Evolutionary conservation across 2,113 vertebrate genomes (phyloP).

Genomic region (Chitala chitala): DNA sequence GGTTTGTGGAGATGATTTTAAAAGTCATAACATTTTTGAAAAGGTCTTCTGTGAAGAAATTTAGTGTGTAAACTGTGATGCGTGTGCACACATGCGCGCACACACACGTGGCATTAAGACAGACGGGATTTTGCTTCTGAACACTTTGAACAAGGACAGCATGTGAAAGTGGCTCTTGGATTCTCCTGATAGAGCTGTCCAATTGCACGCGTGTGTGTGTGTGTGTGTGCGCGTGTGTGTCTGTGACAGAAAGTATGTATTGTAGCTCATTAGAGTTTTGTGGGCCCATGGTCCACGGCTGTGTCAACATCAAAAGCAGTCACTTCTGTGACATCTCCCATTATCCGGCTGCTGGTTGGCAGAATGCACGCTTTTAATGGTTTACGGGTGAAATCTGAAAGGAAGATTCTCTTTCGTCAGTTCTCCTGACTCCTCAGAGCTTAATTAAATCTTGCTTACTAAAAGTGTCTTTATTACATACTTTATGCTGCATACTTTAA

Average conservation of each 20-base stretch:
- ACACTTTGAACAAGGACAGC: not conserved
- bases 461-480: no score
- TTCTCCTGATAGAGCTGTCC: not conserved
- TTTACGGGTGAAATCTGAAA: no score
- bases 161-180: not conserved
- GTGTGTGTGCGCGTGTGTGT: not conserved
- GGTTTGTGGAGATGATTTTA: constrained; percentile 7
- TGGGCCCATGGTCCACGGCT: not conserved
- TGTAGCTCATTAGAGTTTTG: not conserved
- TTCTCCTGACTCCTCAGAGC: no score
- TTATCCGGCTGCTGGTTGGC: not conserved
- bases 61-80: not conserved
- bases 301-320: not conserved
- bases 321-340: not conserved
- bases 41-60: not conserved
- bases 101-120: not conserved
- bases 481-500: no score
- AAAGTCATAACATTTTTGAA: constrained; percentile 14
- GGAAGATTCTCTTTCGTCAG: no score
- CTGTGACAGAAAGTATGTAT: no score
- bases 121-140: no score
- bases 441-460: no score
- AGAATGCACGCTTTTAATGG: not conserved
- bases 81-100: not conserved
- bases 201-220: not conserved